A percentile compares a stretch with the other conserved stretches of the same genome.
Evolutionary conservation across 2,113 vertebrate genomes (phyloP).

Genomic region (Syngnathus floridae): DNA sequence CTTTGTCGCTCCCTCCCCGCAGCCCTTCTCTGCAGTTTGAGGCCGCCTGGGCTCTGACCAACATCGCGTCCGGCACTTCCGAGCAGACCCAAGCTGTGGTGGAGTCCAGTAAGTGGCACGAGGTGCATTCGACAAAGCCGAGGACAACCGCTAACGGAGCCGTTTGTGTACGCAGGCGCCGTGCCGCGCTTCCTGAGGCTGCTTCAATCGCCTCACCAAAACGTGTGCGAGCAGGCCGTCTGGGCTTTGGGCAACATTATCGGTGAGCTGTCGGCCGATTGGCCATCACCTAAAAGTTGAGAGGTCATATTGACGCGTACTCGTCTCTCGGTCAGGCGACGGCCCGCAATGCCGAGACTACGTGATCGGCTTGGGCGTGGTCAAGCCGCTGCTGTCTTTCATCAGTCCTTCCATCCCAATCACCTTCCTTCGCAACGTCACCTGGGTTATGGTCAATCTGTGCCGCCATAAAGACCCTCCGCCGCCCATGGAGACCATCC

Average conservation of each 20-base stretch:
- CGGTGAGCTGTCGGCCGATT: slow-evolving; percentile 70
- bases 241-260: slow-evolving; percentile 99
- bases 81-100: slow-evolving; percentile 98
- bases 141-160: not conserved
- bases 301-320: not conserved
- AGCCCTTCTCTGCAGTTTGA: slow-evolving; percentile 99
- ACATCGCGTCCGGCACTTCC: slow-evolving; percentile 97
- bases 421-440: slow-evolving; percentile 98
- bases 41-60: slow-evolving; percentile 97
- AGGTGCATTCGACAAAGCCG: too few species aligned
- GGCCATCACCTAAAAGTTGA: not conserved
- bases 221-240: slow-evolving; percentile 96
- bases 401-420: slow-evolving; percentile 99
- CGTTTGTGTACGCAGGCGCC: slow-evolving; percentile 73
- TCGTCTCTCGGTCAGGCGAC: slow-evolving; percentile 73
- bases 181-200: slow-evolving; percentile 93
- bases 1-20: slow-evolving; percentile 14
- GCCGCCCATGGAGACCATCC: slow-evolving; percentile 97
- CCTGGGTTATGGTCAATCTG: slow-evolving; percentile 99
- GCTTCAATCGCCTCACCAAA: slow-evolving; percentile 91
- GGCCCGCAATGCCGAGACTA: slow-evolving; percentile 98
- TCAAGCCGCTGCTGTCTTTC: slow-evolving; percentile 95
- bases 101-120: slow-evolving; percentile 86
- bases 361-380: slow-evolving; percentile 94
- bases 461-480: slow-evolving; percentile 98